A percentile compares a stretch with the other conserved stretches of the same genome.
phyloP scores from a whole-genome alignment of 2,797 vertebrate genomes.

The Chrysocyon brachyurus region DNA sequence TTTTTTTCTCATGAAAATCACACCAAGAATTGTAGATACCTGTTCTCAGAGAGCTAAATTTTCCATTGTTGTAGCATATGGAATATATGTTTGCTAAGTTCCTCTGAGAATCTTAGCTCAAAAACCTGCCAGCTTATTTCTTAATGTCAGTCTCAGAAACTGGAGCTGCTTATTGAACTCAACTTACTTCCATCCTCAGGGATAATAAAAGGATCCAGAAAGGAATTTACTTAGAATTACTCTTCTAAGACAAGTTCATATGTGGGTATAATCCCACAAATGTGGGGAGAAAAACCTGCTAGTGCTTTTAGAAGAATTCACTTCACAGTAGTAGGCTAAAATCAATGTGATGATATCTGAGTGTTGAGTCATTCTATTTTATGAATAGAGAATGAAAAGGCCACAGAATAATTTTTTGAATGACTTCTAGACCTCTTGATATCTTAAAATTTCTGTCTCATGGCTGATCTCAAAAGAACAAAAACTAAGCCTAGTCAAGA shows the following conservation, averaged over 20 bases:
- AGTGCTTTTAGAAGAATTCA: constrained; percentile 24
- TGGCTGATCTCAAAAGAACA: neutral
- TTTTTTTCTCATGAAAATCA: constrained; percentile 62
- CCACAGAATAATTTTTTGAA: constrained; percentile 11
- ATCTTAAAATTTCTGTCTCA: constrained; percentile 17
- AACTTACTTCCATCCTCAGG: constrained; percentile 29
- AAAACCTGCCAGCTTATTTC: constrained; percentile 68
- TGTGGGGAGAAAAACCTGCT: neutral
- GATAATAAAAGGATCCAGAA: constrained; percentile 42
- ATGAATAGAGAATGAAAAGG: neutral
- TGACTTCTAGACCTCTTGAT: neutral
- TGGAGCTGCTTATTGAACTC: neutral
- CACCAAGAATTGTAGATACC: constrained; percentile 26
- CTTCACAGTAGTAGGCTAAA: neutral
- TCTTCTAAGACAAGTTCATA: constrained; percentile 38
- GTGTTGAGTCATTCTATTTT: neutral
- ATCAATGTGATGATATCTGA: neutral
- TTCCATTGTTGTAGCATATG: constrained; percentile 30
- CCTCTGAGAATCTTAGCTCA: constrained; percentile 58
- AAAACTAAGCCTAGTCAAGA: neutral
- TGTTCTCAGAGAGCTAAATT: constrained; percentile 64
- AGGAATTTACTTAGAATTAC: constrained; percentile 60
- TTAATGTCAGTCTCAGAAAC: constrained; percentile 52
- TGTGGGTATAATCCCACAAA: constrained; percentile 12
- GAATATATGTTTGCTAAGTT: constrained; percentile 47